Base-by-base conservation (phyloP, 2,113 vertebrate genomes). In the Potamarius usumacintae region DNA sequence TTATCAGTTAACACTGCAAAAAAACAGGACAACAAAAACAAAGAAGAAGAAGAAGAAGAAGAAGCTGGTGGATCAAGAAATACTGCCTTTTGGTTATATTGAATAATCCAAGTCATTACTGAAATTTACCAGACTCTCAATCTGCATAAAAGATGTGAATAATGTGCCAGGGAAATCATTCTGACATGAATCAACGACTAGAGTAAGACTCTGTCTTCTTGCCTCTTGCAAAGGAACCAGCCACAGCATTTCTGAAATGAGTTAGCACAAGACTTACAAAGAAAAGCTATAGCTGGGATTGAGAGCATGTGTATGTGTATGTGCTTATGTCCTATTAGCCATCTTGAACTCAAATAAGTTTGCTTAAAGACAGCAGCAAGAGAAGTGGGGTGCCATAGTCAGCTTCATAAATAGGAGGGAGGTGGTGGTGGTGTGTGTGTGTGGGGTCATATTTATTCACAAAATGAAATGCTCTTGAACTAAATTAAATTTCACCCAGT, bases 391-490 rank as follows among this genome's bases (percentile, higher is more conserved):
- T 18, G 25, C 20, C 52, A 60, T 30, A 52, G n/a, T 52, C 30
- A 78, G 80, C 50, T 69, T 84, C 30, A 30, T 25, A 55, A 78
- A 11, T 27, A 87, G 34, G 63, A 58, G 69, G 87, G 22, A 50
- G 58, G 81, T 30, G 5, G 6, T 63, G 22, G 42, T n/a, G 74
- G 62, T 57, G 71, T 48, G 42, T 48, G 71, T 55, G 5, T 58
- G 52, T 53, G 48, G 14, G 65, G 14, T 30, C 30, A 52, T 90
- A 92, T 93, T 94, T 94, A 93, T 95, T 95, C 94, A 92, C 92
- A 94, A 92, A 96, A 96, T 96, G 93, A 95, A 96, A 94, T 92
- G 94, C 94, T 95, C 94, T 95, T 25, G 91, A 93, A 94, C 92
- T 93, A 95, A 95, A 96, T 96, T 94, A 94, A 95, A 96, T 96